phyloP scores from a whole-genome alignment of 2,797 vertebrate genomes.

The Acanthornis magna region DNA sequence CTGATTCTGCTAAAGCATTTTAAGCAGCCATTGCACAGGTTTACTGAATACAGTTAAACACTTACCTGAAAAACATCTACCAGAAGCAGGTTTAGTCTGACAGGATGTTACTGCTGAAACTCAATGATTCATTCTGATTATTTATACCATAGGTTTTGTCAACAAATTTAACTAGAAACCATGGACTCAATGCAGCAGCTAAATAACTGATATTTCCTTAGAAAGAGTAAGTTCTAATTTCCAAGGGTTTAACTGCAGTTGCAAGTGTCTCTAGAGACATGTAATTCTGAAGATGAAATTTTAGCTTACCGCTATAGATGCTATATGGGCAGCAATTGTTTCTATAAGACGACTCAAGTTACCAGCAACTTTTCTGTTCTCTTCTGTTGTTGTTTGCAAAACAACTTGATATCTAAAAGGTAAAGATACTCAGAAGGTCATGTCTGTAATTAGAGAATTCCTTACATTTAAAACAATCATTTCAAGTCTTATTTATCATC shows the following conservation, averaged over 20 bases:
- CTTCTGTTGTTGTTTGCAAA: slow-evolving; percentile 76
- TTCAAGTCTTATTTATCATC: background rate
- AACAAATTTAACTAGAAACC: background rate
- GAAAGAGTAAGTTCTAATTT: background rate
- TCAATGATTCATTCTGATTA: background rate
- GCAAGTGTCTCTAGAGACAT: background rate
- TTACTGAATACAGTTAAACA: background rate
- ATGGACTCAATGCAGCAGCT: background rate
- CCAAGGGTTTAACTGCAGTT: background rate
- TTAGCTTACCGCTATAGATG: slow-evolving; percentile 71
- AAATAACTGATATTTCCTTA: background rate
- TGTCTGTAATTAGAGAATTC: background rate
- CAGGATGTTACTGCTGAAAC: background rate
- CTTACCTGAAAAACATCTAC: background rate
- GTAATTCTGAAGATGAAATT: background rate
- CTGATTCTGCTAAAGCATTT: background rate
- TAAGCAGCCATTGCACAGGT: background rate
- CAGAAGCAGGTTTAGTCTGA: background rate
- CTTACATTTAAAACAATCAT: background rate
- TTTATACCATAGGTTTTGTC: background rate
- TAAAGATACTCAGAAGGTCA: background rate
- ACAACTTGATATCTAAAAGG: slow-evolving; percentile 74
- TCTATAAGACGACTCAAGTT: slow-evolving; percentile 74
- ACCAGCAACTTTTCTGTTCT: slow-evolving; percentile 72
- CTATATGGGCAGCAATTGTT: slow-evolving; percentile 71